phyloP scores from a whole-genome alignment of 1,140 invertebrate species.

The Philopotamus ludificatus region DNA sequence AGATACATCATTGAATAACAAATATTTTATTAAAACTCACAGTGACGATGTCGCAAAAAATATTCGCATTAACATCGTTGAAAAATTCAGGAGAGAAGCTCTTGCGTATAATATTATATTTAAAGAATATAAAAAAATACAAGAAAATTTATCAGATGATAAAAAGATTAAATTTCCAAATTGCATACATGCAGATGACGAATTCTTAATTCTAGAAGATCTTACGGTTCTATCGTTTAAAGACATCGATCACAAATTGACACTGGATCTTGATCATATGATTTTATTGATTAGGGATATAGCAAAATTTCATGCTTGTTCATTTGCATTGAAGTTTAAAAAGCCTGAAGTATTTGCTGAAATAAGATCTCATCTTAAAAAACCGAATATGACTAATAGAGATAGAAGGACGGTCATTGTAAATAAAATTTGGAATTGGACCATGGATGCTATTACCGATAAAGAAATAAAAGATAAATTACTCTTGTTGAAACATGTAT shows the following conservation, averaged over 20 bases:
- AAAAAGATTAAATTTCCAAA: slow-evolving; percentile 25
- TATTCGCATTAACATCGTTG: slow-evolving; percentile 21
- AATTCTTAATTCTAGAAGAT: slow-evolving; percentile 33
- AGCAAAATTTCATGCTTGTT: slow-evolving; percentile 50
- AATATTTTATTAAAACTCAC: slow-evolving; percentile 31
- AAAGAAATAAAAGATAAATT: slow-evolving; percentile 23
- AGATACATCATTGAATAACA: too few species aligned
- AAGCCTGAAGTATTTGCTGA: slow-evolving; percentile 44
- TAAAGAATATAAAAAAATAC: slow-evolving; percentile 22
- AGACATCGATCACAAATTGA: slow-evolving; percentile 21
- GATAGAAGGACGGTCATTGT: neutral
- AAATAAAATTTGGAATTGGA: slow-evolving; percentile 18
- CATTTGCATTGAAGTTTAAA: slow-evolving; percentile 44
- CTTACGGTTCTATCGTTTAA: slow-evolving; percentile 10
- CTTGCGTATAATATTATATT: slow-evolving; percentile 28
- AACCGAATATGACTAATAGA: slow-evolving; percentile 1
- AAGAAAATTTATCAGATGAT: neutral
- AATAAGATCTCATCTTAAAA: slow-evolving; percentile 34
- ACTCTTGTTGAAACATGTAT: neutral
- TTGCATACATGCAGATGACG: slow-evolving; percentile 13
- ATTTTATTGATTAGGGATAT: slow-evolving; percentile 46
- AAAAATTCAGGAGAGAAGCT: slow-evolving; percentile 34
- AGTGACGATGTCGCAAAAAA: slow-evolving; percentile 23
- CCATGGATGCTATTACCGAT: slow-evolving; percentile 8
- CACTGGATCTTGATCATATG: slow-evolving; percentile 43